These are phyloP conservation scores for Tethea ocularis DNA, from an alignment of 2,888 invertebrate species.

Conservation along the genomic window DNA sequence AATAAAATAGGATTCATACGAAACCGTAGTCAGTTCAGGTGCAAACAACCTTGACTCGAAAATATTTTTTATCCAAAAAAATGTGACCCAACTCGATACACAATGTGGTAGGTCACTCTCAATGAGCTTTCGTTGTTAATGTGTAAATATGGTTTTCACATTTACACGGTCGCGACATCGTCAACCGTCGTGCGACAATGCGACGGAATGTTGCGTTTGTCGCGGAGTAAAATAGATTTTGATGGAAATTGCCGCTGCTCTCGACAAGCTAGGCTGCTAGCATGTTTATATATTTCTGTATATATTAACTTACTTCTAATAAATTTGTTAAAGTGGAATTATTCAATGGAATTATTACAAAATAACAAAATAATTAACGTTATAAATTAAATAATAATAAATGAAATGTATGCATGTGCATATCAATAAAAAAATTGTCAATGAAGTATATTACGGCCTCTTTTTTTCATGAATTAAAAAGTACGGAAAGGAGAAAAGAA, in stretches of 20 bases:
- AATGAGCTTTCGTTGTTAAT: conserved; percentile 60
- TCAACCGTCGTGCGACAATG: conserved; percentile 23
- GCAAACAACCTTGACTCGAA: conserved; percentile 12
- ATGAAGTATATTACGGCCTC: too few relatives aligned
- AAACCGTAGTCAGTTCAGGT: conserved; percentile 24
- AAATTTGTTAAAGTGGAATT: too few relatives aligned
- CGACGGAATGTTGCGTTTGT: conserved; percentile 7
- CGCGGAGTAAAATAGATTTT: background rate
- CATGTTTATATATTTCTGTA: background rate
- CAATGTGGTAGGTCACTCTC: conserved; percentile 70
- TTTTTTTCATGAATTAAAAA: too few relatives aligned
- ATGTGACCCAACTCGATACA: conserved; percentile 54
- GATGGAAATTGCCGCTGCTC: background rate
- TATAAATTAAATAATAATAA: too few relatives aligned
- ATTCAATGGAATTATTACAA: too few relatives aligned
- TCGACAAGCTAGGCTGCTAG: too few relatives aligned
- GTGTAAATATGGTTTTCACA: conserved; percentile 66
- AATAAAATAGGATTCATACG: conserved; percentile 14
- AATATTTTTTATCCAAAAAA: conserved; percentile 38
- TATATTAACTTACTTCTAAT: too few relatives aligned
- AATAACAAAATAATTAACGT: too few relatives aligned
- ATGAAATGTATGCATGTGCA: too few relatives aligned
- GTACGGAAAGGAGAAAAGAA: too few relatives aligned
- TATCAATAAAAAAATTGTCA: too few relatives aligned
- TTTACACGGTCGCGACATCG: conserved; percentile 52